Conservation (phyloP, 1,140 invertebrate species). For the Dinothrombium tinctorium region DNA sequence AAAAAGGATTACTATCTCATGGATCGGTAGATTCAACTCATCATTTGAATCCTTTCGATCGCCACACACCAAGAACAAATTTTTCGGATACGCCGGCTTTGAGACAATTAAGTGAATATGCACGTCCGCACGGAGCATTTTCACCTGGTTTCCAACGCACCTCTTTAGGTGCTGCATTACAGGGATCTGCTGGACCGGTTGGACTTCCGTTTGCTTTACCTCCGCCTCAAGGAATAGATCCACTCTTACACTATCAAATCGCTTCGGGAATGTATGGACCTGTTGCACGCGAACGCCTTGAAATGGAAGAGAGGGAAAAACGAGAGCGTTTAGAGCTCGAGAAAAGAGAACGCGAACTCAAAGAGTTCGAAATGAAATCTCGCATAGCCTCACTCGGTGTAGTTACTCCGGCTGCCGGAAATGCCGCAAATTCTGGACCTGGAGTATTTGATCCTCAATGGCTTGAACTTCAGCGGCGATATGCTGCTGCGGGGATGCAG, state of each 20-base stretch:
- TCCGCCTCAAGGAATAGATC: conserved; percentile 39
- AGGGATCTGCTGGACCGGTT: conserved; percentile 19
- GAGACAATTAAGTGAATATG: conserved; percentile 58
- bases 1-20: conserved; percentile 2
- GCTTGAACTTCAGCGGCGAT: conserved; percentile 61
- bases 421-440: no score
- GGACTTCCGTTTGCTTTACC: conserved; percentile 17
- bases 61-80: conserved; percentile 34
- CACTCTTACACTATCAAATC: conserved; percentile 23
- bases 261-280: conserved; percentile 24
- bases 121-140: conserved; percentile 64
- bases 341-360: conserved; percentile 56
- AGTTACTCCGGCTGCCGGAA: conserved; percentile 21
- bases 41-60: conserved; percentile 25
- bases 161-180: conserved; percentile 7
- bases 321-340: conserved; percentile 38
- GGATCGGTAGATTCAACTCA: conserved; percentile 2
- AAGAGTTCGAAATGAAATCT: conserved; percentile 53
- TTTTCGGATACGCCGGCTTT: conserved; percentile 76
- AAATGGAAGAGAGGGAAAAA: conserved; percentile 5
- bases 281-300: conserved; percentile 37
- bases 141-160: conserved; percentile 30
- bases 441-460: conserved; percentile 66
- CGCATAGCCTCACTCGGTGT: conserved; percentile 52
- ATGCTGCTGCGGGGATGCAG: conserved; percentile 12